These are phyloP conservation scores for Ylistrum balloti DNA, from an alignment of 1,140 invertebrate species.

Conservation along the genomic window DNA sequence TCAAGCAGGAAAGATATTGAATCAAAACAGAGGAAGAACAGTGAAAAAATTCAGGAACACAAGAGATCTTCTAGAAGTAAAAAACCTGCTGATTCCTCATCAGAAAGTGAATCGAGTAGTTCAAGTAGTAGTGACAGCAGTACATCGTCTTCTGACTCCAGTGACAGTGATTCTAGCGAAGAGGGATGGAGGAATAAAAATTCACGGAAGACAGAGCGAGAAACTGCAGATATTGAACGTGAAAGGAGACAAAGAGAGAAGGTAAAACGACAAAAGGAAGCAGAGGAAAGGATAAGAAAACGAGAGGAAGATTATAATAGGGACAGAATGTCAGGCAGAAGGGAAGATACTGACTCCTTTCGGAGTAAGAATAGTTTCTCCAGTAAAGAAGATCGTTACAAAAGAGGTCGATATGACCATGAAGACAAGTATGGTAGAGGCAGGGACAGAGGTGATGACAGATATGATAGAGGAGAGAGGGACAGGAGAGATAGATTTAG, in stretches of 20 bases:
- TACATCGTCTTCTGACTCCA: neutral
- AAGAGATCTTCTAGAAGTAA: conserved; percentile 50
- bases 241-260: conserved; percentile 57
- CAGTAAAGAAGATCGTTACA: neutral
- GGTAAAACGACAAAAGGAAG: conserved; percentile 22
- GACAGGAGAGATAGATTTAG: conserved; percentile 42
- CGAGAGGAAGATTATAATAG: conserved; percentile 45
- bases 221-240: conserved; percentile 59
- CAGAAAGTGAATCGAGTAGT: conserved; percentile 44
- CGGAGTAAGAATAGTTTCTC: neutral
- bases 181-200: conserved; percentile 64
- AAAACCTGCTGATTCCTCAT: neutral
- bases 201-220: conserved; percentile 53
- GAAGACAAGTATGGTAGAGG: neutral
- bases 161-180: conserved; percentile 62
- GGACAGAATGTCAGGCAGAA: neutral
- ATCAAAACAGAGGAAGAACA: conserved; percentile 19
- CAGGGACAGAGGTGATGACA: conserved; percentile 26
- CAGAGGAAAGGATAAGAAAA: conserved; percentile 43
- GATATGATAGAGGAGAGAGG: conserved; percentile 46
- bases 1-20: conserved; percentile 28
- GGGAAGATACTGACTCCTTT: neutral
- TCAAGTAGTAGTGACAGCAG: neutral
- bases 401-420: neutral
- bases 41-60: conserved; percentile 39